Evolutionary conservation across 1,140 invertebrate species (phyloP), one percentile per base, ranked within the genome.

Genomic region (Holotrichia oblita): DNA sequence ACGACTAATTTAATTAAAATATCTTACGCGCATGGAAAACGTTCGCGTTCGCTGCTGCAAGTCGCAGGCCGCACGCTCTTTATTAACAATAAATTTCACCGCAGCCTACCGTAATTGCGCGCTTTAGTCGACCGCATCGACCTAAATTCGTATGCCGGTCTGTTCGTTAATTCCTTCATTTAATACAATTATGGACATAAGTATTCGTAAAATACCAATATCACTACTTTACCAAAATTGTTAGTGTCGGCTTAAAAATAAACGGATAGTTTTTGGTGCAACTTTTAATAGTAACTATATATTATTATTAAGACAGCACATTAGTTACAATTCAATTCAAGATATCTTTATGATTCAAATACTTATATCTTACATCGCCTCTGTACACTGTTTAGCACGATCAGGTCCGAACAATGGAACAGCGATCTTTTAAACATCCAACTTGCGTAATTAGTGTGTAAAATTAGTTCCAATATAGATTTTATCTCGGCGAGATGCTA

Each of bases 31-130:
- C 10, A 14, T 48, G 10, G 44, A 3, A 48, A 64, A 22, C 59
- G 59, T 22, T n/a, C 59, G 20, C 12, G 3, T 20, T 24, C 2
- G 59, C n/a, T 6, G 14, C 59, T 14, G 20, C 14, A 20, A 24
- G 17, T 64, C 59, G 20, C 59, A n/a, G 44, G 44, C n/a, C 44
- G 44, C n/a, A 48, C 44, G 44, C 59, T 22, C 59, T 64, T 64
- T 64, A 64, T 64, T 64, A 64, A 64, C 59, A 64, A 64, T 64
- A 64, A 64, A 64, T 64, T 64, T 64, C 59, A 22, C 59, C 22
- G 59, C 59, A 24, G 59, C 20, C 59, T 20, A 64, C 59, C 59
- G 59, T 64, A 64, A 64, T 64, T 64, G 59, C 59, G 59, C 14
- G 59, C 20, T n/a, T 64, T 64, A 64, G 59, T 64, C 59, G 17